Base-by-base conservation (phyloP, 2,797 vertebrate genomes). In the Oreortyx pictus region DNA sequence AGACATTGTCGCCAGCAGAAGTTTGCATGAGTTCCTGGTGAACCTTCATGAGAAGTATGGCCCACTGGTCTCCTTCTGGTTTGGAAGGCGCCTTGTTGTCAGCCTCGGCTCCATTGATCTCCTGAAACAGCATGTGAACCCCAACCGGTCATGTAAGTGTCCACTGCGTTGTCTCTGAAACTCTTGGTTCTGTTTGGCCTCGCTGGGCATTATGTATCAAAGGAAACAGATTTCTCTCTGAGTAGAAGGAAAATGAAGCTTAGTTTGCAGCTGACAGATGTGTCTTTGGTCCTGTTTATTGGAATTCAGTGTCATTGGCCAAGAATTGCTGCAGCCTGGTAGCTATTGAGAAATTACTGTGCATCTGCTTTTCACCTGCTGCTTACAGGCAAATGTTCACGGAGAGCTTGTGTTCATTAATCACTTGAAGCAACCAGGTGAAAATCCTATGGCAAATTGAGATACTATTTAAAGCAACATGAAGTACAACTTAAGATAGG, bases 31-130 rank as follows among this genome's bases (percentile, higher is more conserved):
- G 91, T 99, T 99, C 96, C 98, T 99, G 47, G 98, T 98, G n/a
- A 96, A 98, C 82, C 97, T 99, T 77, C 99, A 99, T 82, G 98
- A 98, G 91, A 97, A 98, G 91, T 99, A 98, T 7, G 99, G 99
- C 8, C 97, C 99, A 0, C 97, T 99, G 92, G 99, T 98, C 6
- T 99, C 99, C 1, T 99, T 99, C 97, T 99, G 99, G 99, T 99
- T 99, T 71, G 99, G 99, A 18, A 96, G 98, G 22, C 98, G 98
- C 22, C 99, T 99, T 14, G 99, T 99, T 77, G 98, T 99, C 96
- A 99, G 99, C 89, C 95, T 99, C 6, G 99, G 99, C 16, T 98
- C 98, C 1, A 96, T 99, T 47, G 97, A 98, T 27, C 98, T 98
- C 50, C 97, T 99, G 12, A 98, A 67, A 60, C 98, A 99, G 74